A percentile compares a stretch with the other conserved stretches of the same genome.
These are phyloP conservation scores for Archips crataeganus DNA, from an alignment of 2,888 invertebrate genomes.

Conservation along the genomic window DNA sequence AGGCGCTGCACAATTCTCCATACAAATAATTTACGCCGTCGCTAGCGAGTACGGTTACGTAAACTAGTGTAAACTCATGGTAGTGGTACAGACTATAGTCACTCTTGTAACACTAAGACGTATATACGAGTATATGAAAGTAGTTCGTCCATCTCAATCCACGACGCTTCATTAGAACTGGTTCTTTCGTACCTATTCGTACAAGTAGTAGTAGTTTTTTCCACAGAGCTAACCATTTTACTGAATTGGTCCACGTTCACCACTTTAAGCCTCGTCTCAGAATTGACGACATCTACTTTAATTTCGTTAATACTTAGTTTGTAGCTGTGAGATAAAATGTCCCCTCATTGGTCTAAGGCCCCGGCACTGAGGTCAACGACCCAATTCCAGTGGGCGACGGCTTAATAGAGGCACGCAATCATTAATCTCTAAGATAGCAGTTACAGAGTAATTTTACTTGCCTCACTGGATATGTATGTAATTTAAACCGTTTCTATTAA, in stretches of 20 bases:
- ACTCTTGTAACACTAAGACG: no score
- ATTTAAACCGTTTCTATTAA: slow-evolving; percentile 32
- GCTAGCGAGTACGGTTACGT: no score
- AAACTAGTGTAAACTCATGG: no score
- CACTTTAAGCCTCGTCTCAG: neutral
- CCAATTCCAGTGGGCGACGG: slow-evolving; percentile 56
- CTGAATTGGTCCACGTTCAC: slow-evolving; percentile 15
- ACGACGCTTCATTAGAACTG: neutral
- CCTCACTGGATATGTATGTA: slow-evolving; percentile 31
- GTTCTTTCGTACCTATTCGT: neutral
- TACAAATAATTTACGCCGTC: no score
- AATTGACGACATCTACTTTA: neutral
- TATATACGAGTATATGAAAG: no score
- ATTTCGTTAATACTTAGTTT: slow-evolving; percentile 5
- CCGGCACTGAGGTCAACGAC: slow-evolving; percentile 55
- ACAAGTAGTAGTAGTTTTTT: neutral
- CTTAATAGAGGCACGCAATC: slow-evolving; percentile 57
- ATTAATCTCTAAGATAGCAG: slow-evolving; percentile 57
- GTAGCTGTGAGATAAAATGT: slow-evolving; percentile 43
- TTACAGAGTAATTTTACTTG: slow-evolving; percentile 43
- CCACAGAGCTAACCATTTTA: neutral
- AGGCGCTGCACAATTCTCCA: no score
- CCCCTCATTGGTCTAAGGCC: slow-evolving; percentile 42
- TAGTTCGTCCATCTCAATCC: neutral
- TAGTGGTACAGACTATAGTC: no score